phyloP scores from a whole-genome alignment of 2,888 invertebrate species.

The Parnassius mnemosyne region DNA sequence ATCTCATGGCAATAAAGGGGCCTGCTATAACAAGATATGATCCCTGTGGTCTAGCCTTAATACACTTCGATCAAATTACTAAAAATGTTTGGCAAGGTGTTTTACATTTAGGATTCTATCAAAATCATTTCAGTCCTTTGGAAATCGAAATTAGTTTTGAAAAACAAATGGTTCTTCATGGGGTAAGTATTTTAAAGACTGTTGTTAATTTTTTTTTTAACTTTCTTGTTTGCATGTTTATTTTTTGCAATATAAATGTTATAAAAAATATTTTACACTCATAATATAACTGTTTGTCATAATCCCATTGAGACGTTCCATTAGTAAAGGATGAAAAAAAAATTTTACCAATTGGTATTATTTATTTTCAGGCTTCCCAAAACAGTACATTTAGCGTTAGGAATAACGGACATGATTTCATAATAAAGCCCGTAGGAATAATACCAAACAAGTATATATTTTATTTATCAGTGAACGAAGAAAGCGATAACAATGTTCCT shows the following conservation, averaged over 20 bases:
- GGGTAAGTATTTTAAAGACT: constrained; percentile 45
- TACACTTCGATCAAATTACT: constrained; percentile 59
- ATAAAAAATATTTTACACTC: no score
- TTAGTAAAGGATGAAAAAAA: no score
- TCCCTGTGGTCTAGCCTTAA: constrained; percentile 62
- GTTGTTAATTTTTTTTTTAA: background rate
- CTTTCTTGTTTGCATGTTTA: background rate
- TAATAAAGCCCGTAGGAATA: constrained; percentile 42
- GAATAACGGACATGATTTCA: constrained; percentile 42
- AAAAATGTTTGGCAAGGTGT: constrained; percentile 54
- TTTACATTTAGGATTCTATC: constrained; percentile 56
- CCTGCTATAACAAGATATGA: constrained; percentile 58
- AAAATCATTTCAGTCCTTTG: constrained; percentile 39
- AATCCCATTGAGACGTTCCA: no score
- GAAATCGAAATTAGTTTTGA: constrained; percentile 53
- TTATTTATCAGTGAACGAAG: constrained; percentile 39
- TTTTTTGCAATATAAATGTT: background rate
- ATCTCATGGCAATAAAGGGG: constrained; percentile 56
- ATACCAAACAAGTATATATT: constrained; percentile 52
- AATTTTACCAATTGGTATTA: background rate
- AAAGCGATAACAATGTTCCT: constrained; percentile 42
- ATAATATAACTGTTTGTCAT: no score
- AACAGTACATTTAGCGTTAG: constrained; percentile 37
- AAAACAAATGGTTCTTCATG: constrained; percentile 46
- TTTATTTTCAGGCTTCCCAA: constrained; percentile 44